Base-by-base conservation (phyloP, 2,888 invertebrate genomes). In the Trachelus iudaicus region DNA sequence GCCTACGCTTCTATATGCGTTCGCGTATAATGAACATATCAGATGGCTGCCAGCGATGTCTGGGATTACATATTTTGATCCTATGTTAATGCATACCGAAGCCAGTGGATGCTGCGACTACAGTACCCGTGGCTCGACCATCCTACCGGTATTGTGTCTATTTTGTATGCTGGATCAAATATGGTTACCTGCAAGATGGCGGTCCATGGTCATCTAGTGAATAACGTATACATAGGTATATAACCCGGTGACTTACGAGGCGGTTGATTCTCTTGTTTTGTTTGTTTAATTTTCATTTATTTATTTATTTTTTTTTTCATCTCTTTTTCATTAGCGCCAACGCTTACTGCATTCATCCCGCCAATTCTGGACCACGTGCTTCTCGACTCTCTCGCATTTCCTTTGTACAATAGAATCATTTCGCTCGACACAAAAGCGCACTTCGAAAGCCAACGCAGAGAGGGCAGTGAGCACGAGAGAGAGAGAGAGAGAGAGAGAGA, bases 31-130 rank as follows among this genome's bases (percentile, higher is more conserved):
- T 76, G 73, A 73, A 76, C 79, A 79, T 79, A 79, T 79, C 79
- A 76, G 79, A 79, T 79, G 76, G 76, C 73, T 69, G 73, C 74
- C 71, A 73, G 76, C 76, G 79, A 79, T 79, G 76, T 79, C 73
- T 76, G 76, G 76, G 79, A 79, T 79, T 79, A 79, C 79, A 79
- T 79, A 79, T 79, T 79, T 79, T 76, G 79, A 79, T 79, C 74
- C 76, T 73, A 79, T 76, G 76, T 76, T 76, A 79, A 76, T 79
- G 79, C 73, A 74, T 68, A 56, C 73, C 76, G 56, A 56, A 56
- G 56, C 23, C 56, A 56, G 56, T 56, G 37, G 33, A 77, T 35
- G 74, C 74, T 56, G 40, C 40, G 40, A 15, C 40, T 40, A 40
- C 40, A 40, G 40, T 40, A 40, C 15, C 40, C 6, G 40, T 40